A percentile compares a stretch with the other conserved stretches of the same genome.
Conservation (phyloP, 2,797 vertebrate species). For the Aratinga solstitialis region DNA sequence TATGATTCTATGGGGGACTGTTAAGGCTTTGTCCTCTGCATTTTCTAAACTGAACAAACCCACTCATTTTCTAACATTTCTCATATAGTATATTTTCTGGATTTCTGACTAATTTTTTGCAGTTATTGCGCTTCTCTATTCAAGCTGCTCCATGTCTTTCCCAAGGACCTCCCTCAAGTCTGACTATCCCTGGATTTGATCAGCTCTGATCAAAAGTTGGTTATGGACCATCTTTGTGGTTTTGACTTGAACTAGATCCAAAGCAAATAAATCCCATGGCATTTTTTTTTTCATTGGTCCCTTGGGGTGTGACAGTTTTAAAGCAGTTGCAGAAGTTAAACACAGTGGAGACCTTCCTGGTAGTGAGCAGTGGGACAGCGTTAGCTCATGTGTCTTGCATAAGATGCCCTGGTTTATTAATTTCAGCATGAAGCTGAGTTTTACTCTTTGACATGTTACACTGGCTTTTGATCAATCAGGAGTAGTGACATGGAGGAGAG, state of each 20-base stretch:
- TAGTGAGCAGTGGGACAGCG: neutral
- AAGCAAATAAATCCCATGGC: neutral
- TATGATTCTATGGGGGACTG: neutral
- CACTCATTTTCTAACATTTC: neutral
- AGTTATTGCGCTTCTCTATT: neutral
- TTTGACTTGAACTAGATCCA: neutral
- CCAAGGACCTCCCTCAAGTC: neutral
- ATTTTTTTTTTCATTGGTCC: neutral
- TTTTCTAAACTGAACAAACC: neutral
- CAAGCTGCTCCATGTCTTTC: neutral
- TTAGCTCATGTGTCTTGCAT: neutral
- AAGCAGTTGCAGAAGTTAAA: slow-evolving; percentile 15
- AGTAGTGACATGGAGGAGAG: neutral
- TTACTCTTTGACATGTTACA: neutral
- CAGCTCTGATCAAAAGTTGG: slow-evolving; percentile 18
- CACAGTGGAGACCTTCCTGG: neutral
- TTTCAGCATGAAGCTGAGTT: neutral
- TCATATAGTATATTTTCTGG: neutral
- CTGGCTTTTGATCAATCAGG: neutral
- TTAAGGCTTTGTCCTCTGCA: neutral
- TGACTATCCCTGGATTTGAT: slow-evolving; percentile 5
- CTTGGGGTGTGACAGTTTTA: neutral
- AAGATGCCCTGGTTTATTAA: neutral
- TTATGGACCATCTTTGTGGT: neutral
- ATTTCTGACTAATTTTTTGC: neutral